A percentile compares a stretch with the other conserved stretches of the same genome.
Conservation (phyloP, 2,797 vertebrate genomes). For the Chaunax sp. region DNA sequence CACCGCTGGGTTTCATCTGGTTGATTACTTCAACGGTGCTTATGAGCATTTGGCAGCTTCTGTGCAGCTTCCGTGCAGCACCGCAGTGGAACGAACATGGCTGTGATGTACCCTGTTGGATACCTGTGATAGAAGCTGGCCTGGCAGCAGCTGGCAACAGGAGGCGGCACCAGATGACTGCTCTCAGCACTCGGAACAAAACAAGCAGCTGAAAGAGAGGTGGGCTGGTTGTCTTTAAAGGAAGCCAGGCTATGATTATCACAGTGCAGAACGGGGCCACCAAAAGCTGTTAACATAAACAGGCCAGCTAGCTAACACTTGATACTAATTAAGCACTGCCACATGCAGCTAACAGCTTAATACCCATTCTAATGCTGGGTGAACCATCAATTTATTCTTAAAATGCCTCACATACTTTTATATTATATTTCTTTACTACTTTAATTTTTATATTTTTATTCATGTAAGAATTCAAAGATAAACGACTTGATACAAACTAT, state of each 20-base stretch:
- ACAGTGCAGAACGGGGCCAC: constrained; percentile 39
- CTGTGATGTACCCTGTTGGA: constrained; percentile 32
- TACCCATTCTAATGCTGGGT: background rate
- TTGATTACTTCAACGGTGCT: constrained; percentile 24
- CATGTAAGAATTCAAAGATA: too few species aligned
- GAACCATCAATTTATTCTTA: background rate
- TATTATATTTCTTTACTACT: background rate
- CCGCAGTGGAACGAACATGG: constrained; percentile 9
- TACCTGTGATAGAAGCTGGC: constrained; percentile 60
- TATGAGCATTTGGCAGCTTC: constrained; percentile 14
- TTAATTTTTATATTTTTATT: background rate
- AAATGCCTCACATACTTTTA: background rate
- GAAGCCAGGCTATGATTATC: constrained; percentile 75
- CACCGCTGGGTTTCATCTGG: constrained; percentile 23
- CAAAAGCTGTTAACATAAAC: constrained; percentile 44
- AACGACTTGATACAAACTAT: too few species aligned
- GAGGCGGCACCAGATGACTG: constrained; percentile 59
- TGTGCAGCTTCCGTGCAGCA: background rate
- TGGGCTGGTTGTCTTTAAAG: constrained; percentile 65
- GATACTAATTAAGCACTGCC: constrained; percentile 55
- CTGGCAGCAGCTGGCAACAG: constrained; percentile 58
- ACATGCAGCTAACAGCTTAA: constrained; percentile 28
- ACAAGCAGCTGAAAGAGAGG: constrained; percentile 71
- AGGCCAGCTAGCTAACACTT: constrained; percentile 47
- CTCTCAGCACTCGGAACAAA: constrained; percentile 56